Conservation (phyloP, 2,888 invertebrate genomes). For the Eurois occulta region DNA sequence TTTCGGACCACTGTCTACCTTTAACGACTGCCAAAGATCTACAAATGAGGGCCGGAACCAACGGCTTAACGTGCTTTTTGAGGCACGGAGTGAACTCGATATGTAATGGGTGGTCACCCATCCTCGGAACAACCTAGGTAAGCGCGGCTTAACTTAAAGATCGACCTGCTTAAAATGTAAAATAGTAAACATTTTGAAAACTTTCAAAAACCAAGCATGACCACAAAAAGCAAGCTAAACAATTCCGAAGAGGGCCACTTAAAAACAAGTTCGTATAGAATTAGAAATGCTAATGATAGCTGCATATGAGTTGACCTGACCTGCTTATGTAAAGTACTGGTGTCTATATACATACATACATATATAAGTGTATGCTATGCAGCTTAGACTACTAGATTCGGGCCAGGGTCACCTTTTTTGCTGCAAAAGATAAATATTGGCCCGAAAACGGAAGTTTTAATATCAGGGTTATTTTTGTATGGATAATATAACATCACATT, state of each 20-base stretch:
- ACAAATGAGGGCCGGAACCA: no score
- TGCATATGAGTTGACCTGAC: constrained; percentile 50
- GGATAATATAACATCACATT: neutral
- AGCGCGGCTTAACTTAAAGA: no score
- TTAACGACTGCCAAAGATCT: no score
- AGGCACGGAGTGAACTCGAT: no score
- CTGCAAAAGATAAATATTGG: constrained; percentile 30
- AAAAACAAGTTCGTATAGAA: constrained; percentile 27
- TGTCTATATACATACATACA: constrained; percentile 1
- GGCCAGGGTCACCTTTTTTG: constrained; percentile 41
- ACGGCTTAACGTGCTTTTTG: no score
- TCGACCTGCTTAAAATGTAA: no score
- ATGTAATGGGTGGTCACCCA: no score
- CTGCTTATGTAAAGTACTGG: constrained; percentile 46
- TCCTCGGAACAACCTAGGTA: no score
- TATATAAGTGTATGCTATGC: neutral
- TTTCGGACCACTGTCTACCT: no score
- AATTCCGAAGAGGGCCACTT: constrained; percentile 3
- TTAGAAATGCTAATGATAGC: constrained; percentile 49
- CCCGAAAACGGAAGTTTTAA: constrained; percentile 6
- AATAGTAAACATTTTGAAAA: neutral
- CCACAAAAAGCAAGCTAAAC: constrained; percentile 12
- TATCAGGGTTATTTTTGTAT: neutral
- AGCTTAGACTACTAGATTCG: constrained; percentile 19
- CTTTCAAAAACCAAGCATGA: constrained; percentile 4